Base-by-base conservation (phyloP, 2,888 invertebrate genomes). In the Nymphalis urticae region DNA sequence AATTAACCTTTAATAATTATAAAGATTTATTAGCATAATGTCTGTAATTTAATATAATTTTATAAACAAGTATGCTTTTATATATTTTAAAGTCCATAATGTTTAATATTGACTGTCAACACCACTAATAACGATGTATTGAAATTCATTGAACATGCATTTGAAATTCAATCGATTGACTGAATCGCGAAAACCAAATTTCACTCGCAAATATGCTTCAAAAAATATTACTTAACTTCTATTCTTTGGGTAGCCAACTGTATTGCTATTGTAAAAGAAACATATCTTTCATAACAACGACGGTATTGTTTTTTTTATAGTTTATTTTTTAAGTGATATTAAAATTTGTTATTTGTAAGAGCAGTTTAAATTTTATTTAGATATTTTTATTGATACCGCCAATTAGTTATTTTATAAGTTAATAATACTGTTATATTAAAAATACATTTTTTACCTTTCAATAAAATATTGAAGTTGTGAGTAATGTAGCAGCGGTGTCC, bases 91-190 rank as follows among this genome's bases (percentile, higher is more conserved):
- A 53, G 6, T 53, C n/a, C n/a, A n/a, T n/a, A n/a, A n/a, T n/a
- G n/a, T n/a, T n/a, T n/a, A n/a, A n/a, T n/a, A 36, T 56, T 36
- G n/a, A 56, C 10, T 54, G 13, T 27, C 24, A 17, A 54, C 13
- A 42, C 6, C 54, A 13, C 27, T 56, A n/a, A 32, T 56, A 56
- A 56, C 7, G 32, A 56, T 56, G 17, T 32, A 32, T 56, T 32
- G 32, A 27, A 56, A 32, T 56, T 56, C n/a, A 56, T 56, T 32
- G 21, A 47, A 60, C 50, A 10, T 51, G 19, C 19, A 32, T 16
- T 62, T 51, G 50, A 62, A 51, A 36, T 19, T 51, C 36, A 62
- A 50, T 51, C 27, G 32, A n/a, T 51, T 4, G 62, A 32, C 56
- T 56, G 56, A 32, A 56, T 8, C 32, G 32, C 56, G 32, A 56